phyloP scores from a whole-genome alignment of 2,113 vertebrate genomes.

The Grantiella picta region DNA sequence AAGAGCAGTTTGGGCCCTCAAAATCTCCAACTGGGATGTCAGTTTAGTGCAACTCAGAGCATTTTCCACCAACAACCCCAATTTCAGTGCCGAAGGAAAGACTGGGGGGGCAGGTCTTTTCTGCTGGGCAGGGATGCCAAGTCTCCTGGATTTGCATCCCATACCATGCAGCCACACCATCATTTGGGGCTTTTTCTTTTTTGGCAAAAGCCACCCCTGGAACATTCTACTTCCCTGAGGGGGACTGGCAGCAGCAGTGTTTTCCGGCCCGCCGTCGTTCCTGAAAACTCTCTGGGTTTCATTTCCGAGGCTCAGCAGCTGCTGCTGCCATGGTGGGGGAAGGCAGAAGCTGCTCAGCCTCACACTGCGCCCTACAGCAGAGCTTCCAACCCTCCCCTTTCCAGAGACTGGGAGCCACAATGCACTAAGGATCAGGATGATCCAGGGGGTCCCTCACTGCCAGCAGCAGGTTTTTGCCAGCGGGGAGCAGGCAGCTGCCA shows the following conservation, averaged over 20 bases:
- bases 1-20: fast-evolving
- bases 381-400: neutral
- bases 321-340: neutral
- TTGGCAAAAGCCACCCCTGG: neutral
- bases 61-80: fast-evolving
- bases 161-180: neutral
- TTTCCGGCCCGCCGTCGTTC: fast-evolving
- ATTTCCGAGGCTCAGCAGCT: neutral
- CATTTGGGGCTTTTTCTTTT: neutral
- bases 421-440: fast-evolving
- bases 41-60: neutral
- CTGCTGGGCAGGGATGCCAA: neutral
- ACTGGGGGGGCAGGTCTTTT: neutral
- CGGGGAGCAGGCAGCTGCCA: neutral
- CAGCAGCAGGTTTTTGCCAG: neutral
- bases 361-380: fast-evolving
- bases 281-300: constrained; percentile 1
- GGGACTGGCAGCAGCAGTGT: fast-evolving
- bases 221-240: fast-evolving
- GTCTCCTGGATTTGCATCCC: neutral
- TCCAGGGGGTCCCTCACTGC: neutral
- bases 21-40: neutral
- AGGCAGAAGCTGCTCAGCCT: neutral
- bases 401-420: neutral
- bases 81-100: fast-evolving